Evolutionary conservation across 2,888 invertebrate genomes (phyloP), one percentile per base, ranked within the genome.

Genomic region (Molorchus minor): DNA sequence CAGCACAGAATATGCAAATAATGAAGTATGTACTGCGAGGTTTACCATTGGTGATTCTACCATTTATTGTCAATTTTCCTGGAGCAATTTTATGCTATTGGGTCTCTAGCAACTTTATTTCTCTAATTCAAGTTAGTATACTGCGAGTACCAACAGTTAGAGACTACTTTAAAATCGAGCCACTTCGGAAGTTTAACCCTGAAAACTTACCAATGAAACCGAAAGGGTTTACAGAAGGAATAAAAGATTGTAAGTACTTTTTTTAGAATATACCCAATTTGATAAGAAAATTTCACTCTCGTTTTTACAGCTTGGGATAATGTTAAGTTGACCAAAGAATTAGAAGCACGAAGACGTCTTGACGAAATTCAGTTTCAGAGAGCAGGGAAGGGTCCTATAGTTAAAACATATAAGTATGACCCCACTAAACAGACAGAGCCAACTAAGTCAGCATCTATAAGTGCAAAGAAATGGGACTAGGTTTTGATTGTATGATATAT

Each of bases 21-120:
- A 87, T 93, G 86, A 90, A 87, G 77, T 92, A 92, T 76, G 81
- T 90, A 2, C 77, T 97, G 1, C 83, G 92, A 61, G 89, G 86
- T 0, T 71, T 96, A 64, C 96, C 97, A 0, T 0, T 96, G 3
- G 67, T 91, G 1, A 88, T 93, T 79, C 86, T 96, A 61, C 93
- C 95, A 0, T 90, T 97, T 73, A 93, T 90, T 5, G 85, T 94
- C 38, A 90, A 92, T 76, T 97, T 97, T 75, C 93, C 95, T 8
- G 89, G 92, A 13, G 95, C 92, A 0, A 89, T 98, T 74, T 83
- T 95, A 38, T 88, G 91, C 25, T 98, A 98, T 77, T 98, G 97
- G 97, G 86, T 88, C 12, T 88, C 93, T 19, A 91, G 90, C 69
- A 98, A 98, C 79, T 86, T 92, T 41, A 87, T 96, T 64, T 94